phyloP scores from a whole-genome alignment of 2,113 vertebrate species.

The Anhinga anhinga region DNA sequence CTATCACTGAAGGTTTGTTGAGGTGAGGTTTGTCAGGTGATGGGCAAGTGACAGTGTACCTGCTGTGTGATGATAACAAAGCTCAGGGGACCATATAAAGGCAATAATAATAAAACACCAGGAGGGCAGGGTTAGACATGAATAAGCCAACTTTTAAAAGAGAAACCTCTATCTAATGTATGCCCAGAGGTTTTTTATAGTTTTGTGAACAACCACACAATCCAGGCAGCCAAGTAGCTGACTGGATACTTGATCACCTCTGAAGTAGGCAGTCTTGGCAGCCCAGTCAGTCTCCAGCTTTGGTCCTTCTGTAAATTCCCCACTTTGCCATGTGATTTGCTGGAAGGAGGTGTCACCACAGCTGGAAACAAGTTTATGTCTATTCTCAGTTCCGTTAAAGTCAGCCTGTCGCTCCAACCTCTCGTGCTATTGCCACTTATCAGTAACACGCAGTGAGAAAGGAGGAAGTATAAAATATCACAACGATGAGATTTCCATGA shows the following conservation, averaged over 20 bases:
- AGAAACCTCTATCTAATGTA: neutral
- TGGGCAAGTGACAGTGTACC: neutral
- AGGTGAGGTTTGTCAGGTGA: neutral
- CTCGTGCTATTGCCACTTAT: neutral
- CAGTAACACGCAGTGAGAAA: neutral
- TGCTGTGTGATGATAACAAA: neutral
- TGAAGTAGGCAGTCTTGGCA: neutral
- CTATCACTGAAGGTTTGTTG: neutral
- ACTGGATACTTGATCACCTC: neutral
- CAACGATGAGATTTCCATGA: neutral
- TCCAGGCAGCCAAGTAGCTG: neutral
- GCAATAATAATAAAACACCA: neutral
- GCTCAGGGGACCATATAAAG: neutral
- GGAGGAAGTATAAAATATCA: neutral
- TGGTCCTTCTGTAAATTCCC: neutral
- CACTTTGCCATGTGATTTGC: neutral
- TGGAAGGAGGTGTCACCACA: neutral
- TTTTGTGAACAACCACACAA: neutral
- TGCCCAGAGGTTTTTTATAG: neutral
- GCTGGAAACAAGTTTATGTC: neutral
- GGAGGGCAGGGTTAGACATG: neutral
- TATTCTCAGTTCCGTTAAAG: neutral
- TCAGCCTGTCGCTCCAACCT: neutral
- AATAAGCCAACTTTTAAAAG: neutral
- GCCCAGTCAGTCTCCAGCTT: neutral